phyloP scores from a whole-genome alignment of 2,888 invertebrate species.

The Ophion ellenae region DNA sequence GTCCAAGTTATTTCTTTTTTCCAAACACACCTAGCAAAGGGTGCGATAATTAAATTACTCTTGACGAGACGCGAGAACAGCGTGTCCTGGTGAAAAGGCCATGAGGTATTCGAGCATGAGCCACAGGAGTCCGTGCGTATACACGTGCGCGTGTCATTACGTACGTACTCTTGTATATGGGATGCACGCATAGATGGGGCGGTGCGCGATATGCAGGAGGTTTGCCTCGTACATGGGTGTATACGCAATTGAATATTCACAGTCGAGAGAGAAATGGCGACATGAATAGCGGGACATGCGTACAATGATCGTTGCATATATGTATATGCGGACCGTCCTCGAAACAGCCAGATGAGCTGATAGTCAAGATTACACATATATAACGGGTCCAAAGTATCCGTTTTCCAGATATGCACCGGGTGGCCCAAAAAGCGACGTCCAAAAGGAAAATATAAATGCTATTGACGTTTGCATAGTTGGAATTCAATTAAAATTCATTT shows the following conservation, averaged over 20 bases:
- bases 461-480: too few relatives aligned
- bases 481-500: too few relatives aligned
- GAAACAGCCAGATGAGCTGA: neutral
- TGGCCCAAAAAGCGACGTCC: neutral
- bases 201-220: constrained; percentile 17
- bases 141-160: neutral
- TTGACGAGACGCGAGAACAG: constrained; percentile 66
- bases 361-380: neutral
- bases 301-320: constrained; percentile 42
- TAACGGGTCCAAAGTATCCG: neutral
- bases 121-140: constrained; percentile 1
- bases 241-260: constrained; percentile 76
- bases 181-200: constrained; percentile 50
- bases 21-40: neutral
- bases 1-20: neutral
- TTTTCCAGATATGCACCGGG: neutral
- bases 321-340: constrained; percentile 12
- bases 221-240: constrained; percentile 48
- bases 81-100: constrained; percentile 35
- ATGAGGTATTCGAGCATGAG: constrained; percentile 55
- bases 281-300: constrained; percentile 48
- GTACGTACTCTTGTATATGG: neutral
- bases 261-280: constrained; percentile 63
- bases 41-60: constrained; percentile 74
- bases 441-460: neutral